Evolutionary conservation across 2,113 vertebrate genomes (phyloP).

Genomic region (Antennarius striatus): DNA sequence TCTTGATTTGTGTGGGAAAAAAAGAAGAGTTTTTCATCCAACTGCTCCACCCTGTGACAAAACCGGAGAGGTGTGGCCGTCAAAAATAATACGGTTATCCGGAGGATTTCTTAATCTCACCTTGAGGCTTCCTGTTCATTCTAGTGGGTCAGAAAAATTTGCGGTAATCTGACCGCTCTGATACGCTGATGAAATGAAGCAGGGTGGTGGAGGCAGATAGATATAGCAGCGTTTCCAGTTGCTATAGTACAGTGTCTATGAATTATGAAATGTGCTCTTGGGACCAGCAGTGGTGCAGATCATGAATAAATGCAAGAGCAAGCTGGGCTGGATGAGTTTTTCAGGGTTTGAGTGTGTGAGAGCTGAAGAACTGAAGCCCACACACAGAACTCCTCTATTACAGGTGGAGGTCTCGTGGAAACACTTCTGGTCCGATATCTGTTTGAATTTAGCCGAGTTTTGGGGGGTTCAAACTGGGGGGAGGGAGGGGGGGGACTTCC

Average conservation of each 20-base stretch:
- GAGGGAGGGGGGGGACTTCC: background rate
- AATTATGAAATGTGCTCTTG: slow-evolving; percentile 77
- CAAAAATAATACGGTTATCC: background rate
- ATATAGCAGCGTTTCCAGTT: slow-evolving; percentile 66
- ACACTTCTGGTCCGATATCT: background rate
- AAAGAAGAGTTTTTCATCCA: slow-evolving; percentile 11
- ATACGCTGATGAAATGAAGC: slow-evolving; percentile 55
- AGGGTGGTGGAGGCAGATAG: slow-evolving; percentile 57
- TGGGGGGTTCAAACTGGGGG: background rate
- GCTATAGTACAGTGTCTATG: slow-evolving; percentile 71
- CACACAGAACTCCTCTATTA: slow-evolving; percentile 28
- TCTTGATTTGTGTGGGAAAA: slow-evolving; percentile 15
- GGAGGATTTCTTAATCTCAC: background rate
- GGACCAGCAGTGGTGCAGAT: slow-evolving; percentile 69
- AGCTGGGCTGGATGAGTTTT: slow-evolving; percentile 54
- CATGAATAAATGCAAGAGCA: slow-evolving; percentile 80
- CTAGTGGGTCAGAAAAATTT: slow-evolving; percentile 26
- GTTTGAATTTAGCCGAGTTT: background rate
- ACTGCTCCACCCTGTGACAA: background rate
- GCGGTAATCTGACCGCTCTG: slow-evolving; percentile 26
- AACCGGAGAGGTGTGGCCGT: background rate
- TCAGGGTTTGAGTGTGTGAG: slow-evolving; percentile 43
- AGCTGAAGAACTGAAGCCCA: slow-evolving; percentile 50
- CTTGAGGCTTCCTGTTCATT: background rate
- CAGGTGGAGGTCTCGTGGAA: slow-evolving; percentile 15